These are phyloP conservation scores for Trididemnum clinides DNA, from an alignment of 23 tunicate genomes.

Conservation along the genomic window DNA sequence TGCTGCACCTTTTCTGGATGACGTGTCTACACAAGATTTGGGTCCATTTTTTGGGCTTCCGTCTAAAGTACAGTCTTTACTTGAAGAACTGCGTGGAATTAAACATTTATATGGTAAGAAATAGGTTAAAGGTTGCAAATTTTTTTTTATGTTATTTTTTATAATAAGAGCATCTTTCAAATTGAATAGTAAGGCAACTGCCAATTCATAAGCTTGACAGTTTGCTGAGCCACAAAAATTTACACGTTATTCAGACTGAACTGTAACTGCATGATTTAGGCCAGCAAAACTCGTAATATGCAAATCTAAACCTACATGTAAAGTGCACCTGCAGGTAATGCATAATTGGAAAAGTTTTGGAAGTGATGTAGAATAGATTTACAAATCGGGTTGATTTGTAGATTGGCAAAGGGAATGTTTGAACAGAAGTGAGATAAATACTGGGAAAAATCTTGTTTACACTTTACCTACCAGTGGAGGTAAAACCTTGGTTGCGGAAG, in stretches of 20 bases:
- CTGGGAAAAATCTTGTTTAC: slow-evolving; percentile 82
- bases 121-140: neutral
- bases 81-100: slow-evolving; percentile 54
- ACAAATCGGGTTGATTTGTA: neutral
- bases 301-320: no score
- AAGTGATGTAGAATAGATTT: no score
- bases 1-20: neutral
- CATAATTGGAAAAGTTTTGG: no score
- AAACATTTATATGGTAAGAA: slow-evolving; percentile 62
- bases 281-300: no score
- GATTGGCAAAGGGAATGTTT: slow-evolving; percentile 91
- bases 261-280: no score
- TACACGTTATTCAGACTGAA: neutral
- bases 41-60: slow-evolving; percentile 89
- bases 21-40: slow-evolving; percentile 33
- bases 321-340: no score
- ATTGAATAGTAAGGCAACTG: no score
- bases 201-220: no score
- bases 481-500: slow-evolving; percentile 93
- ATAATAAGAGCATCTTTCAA: no score
- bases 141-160: neutral
- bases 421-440: slow-evolving; percentile 23
- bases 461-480: slow-evolving; percentile 95
- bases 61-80: slow-evolving; percentile 44
- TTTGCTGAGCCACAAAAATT: no score